Evolutionary conservation across 2,113 vertebrate species (phyloP), one percentile per base, ranked within the genome.

Genomic region (Limanda limanda): DNA sequence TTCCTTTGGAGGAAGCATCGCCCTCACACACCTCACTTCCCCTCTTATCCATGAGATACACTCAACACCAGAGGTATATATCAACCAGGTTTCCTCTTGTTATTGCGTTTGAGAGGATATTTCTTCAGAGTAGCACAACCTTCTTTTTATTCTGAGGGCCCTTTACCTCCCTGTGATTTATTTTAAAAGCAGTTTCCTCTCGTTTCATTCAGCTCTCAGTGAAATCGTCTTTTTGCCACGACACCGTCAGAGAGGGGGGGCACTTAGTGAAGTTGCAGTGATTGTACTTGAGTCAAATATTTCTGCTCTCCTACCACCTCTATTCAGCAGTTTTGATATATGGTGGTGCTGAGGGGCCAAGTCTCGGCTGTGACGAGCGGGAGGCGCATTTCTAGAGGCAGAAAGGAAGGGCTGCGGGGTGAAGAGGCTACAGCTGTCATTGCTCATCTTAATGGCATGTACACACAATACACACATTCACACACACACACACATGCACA

Each of bases 361-460:
- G 81, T 15, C 81, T 81, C 48, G 79, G 83, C 80, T 76, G 31
- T 92, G 88, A 87, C 85, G 77, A 89, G 80, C 91, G 88, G 77
- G 70, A 85, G 77, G 76, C 79, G 68, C 81, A 60, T 89, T 87
- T 86, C 86, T 74, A 76, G 82, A 90, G 83, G 85, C 78, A 81
- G 85, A 85, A 78, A 83, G 84, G 86, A 31, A 88, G 81, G 80
- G 86, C 76, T 83, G 74, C 69, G 82, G 86, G 87, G 86, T 88
- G 88, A 89, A 88, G 88, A 85, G 85, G 89, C 91, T 92, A 89
- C 93, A 94, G 92, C 94, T 95, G 94, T 83, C 92, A 90, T 86
- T 86, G 88, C 84, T 93, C 91, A 91, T 93, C 89, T 90, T 79
- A 86, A 85, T 85, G 88, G 86, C 73, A 76, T 59, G 65, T 18